These are phyloP conservation scores for Neolamprologus sp. DNA, from an alignment of 2,113 vertebrate species.

Conservation along the genomic window DNA sequence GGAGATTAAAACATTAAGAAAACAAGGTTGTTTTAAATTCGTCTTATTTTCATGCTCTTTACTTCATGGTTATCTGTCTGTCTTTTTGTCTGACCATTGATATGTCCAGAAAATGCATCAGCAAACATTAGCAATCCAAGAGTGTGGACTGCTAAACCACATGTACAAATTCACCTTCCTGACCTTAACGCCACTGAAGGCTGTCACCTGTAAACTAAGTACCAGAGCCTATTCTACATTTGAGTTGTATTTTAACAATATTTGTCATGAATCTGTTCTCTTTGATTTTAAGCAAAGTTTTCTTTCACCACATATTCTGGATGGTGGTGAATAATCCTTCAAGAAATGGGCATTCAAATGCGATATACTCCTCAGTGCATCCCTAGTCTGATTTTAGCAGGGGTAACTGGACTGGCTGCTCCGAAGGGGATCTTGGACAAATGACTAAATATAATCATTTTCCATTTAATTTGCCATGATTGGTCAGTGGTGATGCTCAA, in stretches of 20 bases:
- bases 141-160: background rate
- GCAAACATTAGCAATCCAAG: background rate
- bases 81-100: background rate
- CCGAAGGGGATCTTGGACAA: background rate
- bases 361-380: background rate
- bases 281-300: background rate
- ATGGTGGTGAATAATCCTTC: background rate
- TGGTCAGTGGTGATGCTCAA: background rate
- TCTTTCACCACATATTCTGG: background rate
- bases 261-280: background rate
- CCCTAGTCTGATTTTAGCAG: background rate
- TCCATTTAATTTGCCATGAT: background rate
- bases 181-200: background rate
- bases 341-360: background rate
- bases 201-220: background rate
- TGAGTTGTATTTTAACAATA: background rate
- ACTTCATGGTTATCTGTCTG: background rate
- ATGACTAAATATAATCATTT: background rate
- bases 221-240: background rate
- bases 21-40: background rate
- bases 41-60: background rate
- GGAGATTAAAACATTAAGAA: background rate
- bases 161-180: background rate
- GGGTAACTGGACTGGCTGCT: background rate
- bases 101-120: background rate